Evolutionary conservation across 2,797 vertebrate genomes (phyloP).

Genomic region (Streptopelia turtur): DNA sequence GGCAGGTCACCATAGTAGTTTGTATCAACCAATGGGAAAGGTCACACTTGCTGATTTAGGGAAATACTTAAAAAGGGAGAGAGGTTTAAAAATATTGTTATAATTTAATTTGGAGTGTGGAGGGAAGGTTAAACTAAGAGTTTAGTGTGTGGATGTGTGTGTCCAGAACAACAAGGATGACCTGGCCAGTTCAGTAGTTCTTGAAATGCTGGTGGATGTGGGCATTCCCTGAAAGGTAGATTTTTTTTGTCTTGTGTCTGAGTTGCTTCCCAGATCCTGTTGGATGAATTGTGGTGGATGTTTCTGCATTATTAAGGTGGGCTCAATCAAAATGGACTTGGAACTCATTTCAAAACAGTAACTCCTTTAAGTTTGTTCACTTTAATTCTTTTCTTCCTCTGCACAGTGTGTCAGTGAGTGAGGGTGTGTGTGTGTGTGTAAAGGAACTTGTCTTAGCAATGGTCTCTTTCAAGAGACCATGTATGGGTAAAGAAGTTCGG

Average conservation of each 20-base stretch:
- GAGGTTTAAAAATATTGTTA: neutral
- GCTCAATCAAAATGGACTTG: neutral
- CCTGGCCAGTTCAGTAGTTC: neutral
- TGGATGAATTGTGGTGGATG: neutral
- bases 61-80: neutral
- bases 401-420: neutral
- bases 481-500: slow-evolving; percentile 77
- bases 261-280: slow-evolving; percentile 6
- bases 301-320: slow-evolving; percentile 4
- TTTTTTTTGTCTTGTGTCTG: neutral
- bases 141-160: neutral
- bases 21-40: neutral
- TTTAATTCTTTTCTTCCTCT: slow-evolving; percentile 21
- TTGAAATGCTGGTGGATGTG: neutral
- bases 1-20: neutral
- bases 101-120: neutral
- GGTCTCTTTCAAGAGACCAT: slow-evolving; percentile 69
- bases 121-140: neutral
- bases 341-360: neutral
- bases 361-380: neutral
- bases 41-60: neutral
- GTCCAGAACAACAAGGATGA: neutral
- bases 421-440: neutral
- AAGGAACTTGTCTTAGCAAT: slow-evolving; percentile 53
- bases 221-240: neutral